Evolutionary conservation across 2,113 vertebrate species (phyloP).

Genomic region (Mesoclemmys tuberculata): DNA sequence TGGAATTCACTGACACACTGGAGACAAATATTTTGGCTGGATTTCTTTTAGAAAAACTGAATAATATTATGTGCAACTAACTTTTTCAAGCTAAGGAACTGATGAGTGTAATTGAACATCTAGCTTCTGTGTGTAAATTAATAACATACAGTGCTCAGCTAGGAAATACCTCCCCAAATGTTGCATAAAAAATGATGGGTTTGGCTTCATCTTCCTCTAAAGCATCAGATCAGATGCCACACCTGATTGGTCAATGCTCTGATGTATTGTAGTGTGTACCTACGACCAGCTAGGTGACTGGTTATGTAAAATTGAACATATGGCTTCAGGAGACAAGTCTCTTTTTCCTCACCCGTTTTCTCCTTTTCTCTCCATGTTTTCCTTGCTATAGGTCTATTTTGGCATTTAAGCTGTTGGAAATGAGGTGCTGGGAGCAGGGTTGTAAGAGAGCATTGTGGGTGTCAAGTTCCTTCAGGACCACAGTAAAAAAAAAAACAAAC

Average conservation of each 20-base stretch:
- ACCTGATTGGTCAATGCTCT: neutral
- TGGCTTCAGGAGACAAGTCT: neutral
- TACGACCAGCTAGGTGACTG: neutral
- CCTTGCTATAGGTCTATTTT: neutral
- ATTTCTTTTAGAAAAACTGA: neutral
- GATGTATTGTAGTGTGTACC: neutral
- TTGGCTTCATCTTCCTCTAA: neutral
- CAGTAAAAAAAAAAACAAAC: neutral
- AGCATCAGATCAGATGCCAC: neutral
- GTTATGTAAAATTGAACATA: neutral
- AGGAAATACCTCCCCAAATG: neutral
- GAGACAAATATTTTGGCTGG: neutral
- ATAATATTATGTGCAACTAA: neutral
- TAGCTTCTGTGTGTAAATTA: neutral
- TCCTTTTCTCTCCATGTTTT: neutral
- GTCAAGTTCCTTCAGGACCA: neutral
- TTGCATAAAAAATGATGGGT: neutral
- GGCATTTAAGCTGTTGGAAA: neutral
- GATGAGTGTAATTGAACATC: neutral
- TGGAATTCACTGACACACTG: neutral
- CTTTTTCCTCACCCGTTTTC: neutral
- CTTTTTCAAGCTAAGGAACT: neutral
- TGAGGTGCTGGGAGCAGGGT: neutral
- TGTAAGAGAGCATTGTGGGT: neutral
- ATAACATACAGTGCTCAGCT: neutral